Evolutionary conservation across 2,113 vertebrate genomes (phyloP).

Genomic region (Myxocyprinus asiaticus): DNA sequence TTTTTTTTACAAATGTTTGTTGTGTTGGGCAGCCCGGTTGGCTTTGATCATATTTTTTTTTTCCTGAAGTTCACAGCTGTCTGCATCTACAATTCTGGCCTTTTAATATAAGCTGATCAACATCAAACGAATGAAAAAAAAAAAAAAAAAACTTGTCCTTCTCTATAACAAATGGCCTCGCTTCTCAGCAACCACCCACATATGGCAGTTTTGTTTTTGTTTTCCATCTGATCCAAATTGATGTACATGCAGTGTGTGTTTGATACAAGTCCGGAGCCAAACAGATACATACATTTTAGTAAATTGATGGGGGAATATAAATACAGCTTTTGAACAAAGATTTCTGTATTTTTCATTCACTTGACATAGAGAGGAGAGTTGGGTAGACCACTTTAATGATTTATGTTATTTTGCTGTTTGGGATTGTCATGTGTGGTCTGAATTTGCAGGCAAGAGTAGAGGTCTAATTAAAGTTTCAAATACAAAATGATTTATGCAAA

Average conservation of each 20-base stretch:
- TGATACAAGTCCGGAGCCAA: background rate
- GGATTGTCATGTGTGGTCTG: background rate
- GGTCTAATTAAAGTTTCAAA: constrained; percentile 40
- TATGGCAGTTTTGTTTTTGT: background rate
- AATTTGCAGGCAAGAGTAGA: background rate
- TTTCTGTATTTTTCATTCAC: constrained; percentile 5
- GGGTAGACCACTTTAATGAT: background rate
- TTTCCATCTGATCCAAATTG: constrained; percentile 25
- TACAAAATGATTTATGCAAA: constrained; percentile 29
- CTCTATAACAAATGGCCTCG: constrained; percentile 9
- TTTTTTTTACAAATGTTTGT: background rate
- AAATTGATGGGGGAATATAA: background rate
- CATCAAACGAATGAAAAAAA: constrained; percentile 43
- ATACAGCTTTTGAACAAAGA: constrained; percentile 6
- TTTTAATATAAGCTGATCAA: constrained; percentile 40
- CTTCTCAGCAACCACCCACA: constrained; percentile 24
- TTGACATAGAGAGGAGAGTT: background rate
- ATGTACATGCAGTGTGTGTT: constrained; percentile 16
- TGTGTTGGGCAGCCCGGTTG: background rate
- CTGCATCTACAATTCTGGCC: constrained; percentile 34
- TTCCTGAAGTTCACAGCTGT: constrained; percentile 39
- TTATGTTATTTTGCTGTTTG: constrained; percentile 8
- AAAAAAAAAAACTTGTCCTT: constrained; percentile 3
- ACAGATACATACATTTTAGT: background rate
- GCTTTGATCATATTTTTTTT: constrained; percentile 50